Evolutionary conservation across 2,888 invertebrate genomes (phyloP).

Genomic region (Coleophora deauratella): DNA sequence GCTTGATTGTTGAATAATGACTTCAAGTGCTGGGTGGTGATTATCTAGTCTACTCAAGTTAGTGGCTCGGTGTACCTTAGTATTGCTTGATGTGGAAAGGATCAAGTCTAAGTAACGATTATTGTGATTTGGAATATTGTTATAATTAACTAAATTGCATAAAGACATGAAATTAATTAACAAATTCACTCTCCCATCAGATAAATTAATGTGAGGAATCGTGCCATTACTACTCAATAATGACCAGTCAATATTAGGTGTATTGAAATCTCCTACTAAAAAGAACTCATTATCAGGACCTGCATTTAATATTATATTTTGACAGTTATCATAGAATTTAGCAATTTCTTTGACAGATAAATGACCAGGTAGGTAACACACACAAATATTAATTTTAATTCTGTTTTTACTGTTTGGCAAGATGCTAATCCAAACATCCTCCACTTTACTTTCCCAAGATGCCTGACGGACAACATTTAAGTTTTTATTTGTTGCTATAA

Average conservation of each 20-base stretch:
- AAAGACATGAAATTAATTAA: too few species aligned
- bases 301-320: background rate
- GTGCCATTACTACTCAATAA: too few species aligned
- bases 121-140: too few species aligned
- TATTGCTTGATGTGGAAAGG: too few species aligned
- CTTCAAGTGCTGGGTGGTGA: too few species aligned
- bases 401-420: background rate
- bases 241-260: background rate
- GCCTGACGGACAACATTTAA: constrained; percentile 8
- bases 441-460: constrained; percentile 12
- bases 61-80: too few species aligned
- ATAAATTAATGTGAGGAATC: too few species aligned
- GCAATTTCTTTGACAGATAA: background rate
- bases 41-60: too few species aligned
- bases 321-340: background rate
- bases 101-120: too few species aligned
- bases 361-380: constrained; percentile 14
- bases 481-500: constrained; percentile 11
- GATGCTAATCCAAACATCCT: constrained; percentile 16
- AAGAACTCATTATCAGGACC: background rate
- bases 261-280: constrained; percentile 1
- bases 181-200: too few species aligned
- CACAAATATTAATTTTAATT: constrained; percentile 9
- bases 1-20: too few species aligned
- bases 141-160: too few species aligned